Percentiles rank a stretch among this genome's conserved stretches.
Conservation (phyloP, 1,140 invertebrate genomes). For the Mylabris phalerata region DNA sequence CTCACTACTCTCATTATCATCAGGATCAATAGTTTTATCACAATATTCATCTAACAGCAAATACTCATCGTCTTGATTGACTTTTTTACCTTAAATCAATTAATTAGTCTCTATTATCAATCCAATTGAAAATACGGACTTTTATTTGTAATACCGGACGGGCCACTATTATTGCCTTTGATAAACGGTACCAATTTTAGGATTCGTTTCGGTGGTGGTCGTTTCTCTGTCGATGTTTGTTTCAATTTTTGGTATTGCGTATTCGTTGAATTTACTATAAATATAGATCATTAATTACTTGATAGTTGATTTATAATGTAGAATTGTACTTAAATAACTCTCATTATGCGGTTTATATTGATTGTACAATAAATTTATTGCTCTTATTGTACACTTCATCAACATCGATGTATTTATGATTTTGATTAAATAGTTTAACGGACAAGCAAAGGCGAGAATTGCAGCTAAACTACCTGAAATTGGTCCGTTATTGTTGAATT, state of each 20-base stretch:
- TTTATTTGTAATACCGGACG: too few species aligned
- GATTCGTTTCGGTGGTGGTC: not conserved
- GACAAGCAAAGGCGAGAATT: slow-evolving; percentile 60
- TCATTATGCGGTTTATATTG: not conserved
- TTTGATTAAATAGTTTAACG: slow-evolving; percentile 42
- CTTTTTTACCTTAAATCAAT: not conserved
- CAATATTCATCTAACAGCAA: slow-evolving; percentile 48
- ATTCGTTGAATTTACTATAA: slow-evolving; percentile 14
- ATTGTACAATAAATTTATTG: slow-evolving; percentile 15
- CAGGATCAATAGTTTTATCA: slow-evolving; percentile 20
- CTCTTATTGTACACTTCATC: slow-evolving; percentile 30
- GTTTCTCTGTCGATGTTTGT: slow-evolving; percentile 10
- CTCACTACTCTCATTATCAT: slow-evolving; percentile 23
- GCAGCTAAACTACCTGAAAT: slow-evolving; percentile 56
- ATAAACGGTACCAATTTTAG: not conserved
- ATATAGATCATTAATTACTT: not conserved
- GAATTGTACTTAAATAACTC: slow-evolving; percentile 1
- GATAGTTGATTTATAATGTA: not conserved
- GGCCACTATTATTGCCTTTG: too few species aligned
- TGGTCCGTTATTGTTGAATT: slow-evolving; percentile 3
- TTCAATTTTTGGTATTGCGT: slow-evolving; percentile 21
- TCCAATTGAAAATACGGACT: not conserved
- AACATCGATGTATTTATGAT: slow-evolving; percentile 32
- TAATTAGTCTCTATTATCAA: not conserved
- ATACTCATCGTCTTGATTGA: slow-evolving; percentile 39